These are phyloP conservation scores for Helogale parvula DNA, from an alignment of 2,113 vertebrate species.

Conservation along the genomic window DNA sequence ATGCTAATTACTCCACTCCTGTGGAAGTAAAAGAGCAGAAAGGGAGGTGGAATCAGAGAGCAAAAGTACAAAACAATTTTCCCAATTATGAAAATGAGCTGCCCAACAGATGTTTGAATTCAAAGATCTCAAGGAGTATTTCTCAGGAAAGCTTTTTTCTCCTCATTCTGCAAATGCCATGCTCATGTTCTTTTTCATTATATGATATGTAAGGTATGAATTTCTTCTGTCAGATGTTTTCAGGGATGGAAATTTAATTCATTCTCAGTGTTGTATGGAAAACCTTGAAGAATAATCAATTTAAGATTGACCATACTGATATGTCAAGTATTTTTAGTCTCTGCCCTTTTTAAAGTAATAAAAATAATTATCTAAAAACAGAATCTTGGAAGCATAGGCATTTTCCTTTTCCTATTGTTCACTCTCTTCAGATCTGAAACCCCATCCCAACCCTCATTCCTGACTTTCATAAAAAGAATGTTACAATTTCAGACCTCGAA, in stretches of 20 bases:
- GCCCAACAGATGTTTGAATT: background rate
- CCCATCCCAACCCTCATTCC: background rate
- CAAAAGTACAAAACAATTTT: background rate
- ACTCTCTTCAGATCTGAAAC: constrained; percentile 5
- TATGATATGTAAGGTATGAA: constrained; percentile 52
- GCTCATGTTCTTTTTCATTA: constrained; percentile 4
- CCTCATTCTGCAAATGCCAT: background rate
- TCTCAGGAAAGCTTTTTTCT: background rate
- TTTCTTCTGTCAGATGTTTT: constrained; percentile 68
- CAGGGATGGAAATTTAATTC: constrained; percentile 71
- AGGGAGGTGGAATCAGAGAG: background rate
- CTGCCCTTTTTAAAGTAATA: constrained; percentile 62
- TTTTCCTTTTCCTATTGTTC: constrained; percentile 44
- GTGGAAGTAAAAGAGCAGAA: background rate
- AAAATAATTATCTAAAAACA: constrained; percentile 65
- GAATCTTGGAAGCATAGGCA: constrained; percentile 44
- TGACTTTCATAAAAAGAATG: background rate
- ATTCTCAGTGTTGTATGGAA: constrained; percentile 49
- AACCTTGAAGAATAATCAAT: constrained; percentile 69
- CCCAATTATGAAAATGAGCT: background rate
- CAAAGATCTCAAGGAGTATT: background rate
- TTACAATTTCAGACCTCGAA: background rate
- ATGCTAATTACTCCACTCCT: background rate
- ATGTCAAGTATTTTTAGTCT: constrained; percentile 66
- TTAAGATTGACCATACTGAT: constrained; percentile 71